Base-by-base conservation (phyloP, 2,888 invertebrate species). In the Leptura quadrifasciata region DNA sequence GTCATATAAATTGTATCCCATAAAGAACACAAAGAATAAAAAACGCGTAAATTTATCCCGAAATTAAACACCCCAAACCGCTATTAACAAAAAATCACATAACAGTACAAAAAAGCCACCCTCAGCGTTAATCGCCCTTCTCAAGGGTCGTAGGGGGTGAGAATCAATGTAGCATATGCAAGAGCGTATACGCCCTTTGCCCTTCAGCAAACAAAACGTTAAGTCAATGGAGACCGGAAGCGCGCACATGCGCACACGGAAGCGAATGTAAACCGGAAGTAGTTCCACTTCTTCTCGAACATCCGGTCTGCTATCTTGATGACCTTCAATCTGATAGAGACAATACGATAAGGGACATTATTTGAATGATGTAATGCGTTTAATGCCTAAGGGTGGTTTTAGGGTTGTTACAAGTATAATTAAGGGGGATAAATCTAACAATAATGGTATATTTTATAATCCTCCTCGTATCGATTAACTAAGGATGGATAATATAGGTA, bases 161-260 rank as follows among this genome's bases (percentile, higher is more conserved):
- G 83, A 85, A 81, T 85, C 83, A 85, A 84, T 85, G 84, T 84
- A 85, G 84, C 85, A 84, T 84, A 85, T 81, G 83, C 75, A 72
- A 78, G 76, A 55, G 75, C 72, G 75, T 72, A 72, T 69, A 72
- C 76, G 79, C 80, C 72, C 65, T 76, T 74, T 72, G 61, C 60
- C 63, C 61, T 58, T 54, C 54, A 27, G 71, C 75, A 76, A 76
- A 74, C 75, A 76, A 72, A 86, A 85, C 83, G 85, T 86, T 84
- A 85, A 87, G 87, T 87, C 87, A 86, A 87, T 87, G 86, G 85
- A 77, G 78, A 80, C 83, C 84, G 87, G 87, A 88, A 86, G 82
- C 77, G 73, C 71, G 80, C 82, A 84, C 86, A 86, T 84, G 84
- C 84, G 85, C 78, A 58, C 72, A 72, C 80, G 81, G 81, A 81